A percentile compares a stretch with the other conserved stretches of the same genome.
Evolutionary conservation across 2,888 invertebrate species (phyloP).

Genomic region (Quadroppia sp.): DNA sequence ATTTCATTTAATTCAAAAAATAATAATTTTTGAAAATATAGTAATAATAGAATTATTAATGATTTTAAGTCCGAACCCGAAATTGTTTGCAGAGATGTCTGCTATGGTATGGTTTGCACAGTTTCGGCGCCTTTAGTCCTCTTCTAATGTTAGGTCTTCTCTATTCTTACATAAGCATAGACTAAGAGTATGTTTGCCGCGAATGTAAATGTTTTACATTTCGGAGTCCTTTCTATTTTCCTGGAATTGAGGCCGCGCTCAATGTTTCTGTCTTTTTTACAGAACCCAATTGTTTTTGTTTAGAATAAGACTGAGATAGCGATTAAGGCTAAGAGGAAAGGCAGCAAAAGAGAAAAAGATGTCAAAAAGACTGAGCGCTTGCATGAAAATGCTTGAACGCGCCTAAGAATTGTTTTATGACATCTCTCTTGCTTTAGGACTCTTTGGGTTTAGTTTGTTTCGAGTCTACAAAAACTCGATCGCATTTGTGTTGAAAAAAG

Average conservation of each 20-base stretch:
- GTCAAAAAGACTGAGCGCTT: not conserved
- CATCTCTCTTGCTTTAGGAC: not conserved
- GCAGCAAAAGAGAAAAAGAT: not conserved
- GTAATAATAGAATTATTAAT: not conserved
- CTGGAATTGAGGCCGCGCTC: slow-evolving; percentile 16
- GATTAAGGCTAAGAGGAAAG: slow-evolving; percentile 11
- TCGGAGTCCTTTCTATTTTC: slow-evolving; percentile 32
- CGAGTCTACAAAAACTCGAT: not conserved
- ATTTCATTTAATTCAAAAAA: not conserved
- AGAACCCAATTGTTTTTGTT: slow-evolving; percentile 30
- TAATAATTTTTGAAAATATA: not conserved
- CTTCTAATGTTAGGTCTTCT: slow-evolving; percentile 10
- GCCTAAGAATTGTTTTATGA: slow-evolving; percentile 35
- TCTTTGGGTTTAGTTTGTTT: not conserved
- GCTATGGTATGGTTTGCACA: not conserved
- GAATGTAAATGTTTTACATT: slow-evolving; percentile 31
- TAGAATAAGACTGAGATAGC: slow-evolving; percentile 21
- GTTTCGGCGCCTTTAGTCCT: not conserved
- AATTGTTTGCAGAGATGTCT: not conserved
- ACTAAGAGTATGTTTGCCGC: slow-evolving; percentile 14
- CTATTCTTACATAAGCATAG: slow-evolving; percentile 20
- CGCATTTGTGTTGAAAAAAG: not conserved
- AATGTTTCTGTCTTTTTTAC: slow-evolving; percentile 23
- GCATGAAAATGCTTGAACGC: slow-evolving; percentile 4
- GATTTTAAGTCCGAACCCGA: not conserved